Evolutionary conservation across 2,113 vertebrate genomes (phyloP), one percentile per base, ranked within the genome.

Genomic region (Typhlomys cinereus): DNA sequence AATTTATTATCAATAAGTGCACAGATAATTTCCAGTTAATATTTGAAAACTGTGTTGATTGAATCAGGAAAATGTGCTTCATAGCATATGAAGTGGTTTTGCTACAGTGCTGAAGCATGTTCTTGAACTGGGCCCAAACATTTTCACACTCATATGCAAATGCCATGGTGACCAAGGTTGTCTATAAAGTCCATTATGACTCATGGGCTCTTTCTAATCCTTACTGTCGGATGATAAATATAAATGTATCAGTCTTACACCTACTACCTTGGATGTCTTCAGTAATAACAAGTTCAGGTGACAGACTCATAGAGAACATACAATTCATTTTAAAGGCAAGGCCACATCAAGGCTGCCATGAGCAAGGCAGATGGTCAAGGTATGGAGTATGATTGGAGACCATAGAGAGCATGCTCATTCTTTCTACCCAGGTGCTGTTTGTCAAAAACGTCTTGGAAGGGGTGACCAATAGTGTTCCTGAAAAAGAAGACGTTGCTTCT

Each of bases 351-450:
- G 11, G 12, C 11, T 7, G 20, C 23, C 31, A 20, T 36, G 34
- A 25, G n/a, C n/a, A n/a, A n/a, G n/a, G n/a, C 2, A 52, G 11
- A 76, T 21, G n/a, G 20, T 13, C 74, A 36, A 54, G 20, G n/a
- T 36, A 12, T 52, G 14, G 11, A 4, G 25, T 52, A 14, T 6
- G 1, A 2, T 11, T 14, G 25, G 15, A 54, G 34, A 1, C 11
- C 50, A 7, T 76, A 27, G 36, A 59, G 14, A n/a, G 48, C 9
- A 79, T 18, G 11, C 17, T 36, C n/a, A 11, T 76, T 18, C 11
- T 6, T 36, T 13, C 5, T 21, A 76, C 25, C 34, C 21, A 54
- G 34, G 25, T 12, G n/a, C n/a, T n/a, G n/a, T n/a, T n/a, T n/a
- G n/a, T 14, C 57, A 59, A 59, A 0, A 1, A n/a, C n/a, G 3